Evolutionary conservation across 2,113 vertebrate species (phyloP), one percentile per base, ranked within the genome.

Genomic region (Nyctereutes procyonoides): DNA sequence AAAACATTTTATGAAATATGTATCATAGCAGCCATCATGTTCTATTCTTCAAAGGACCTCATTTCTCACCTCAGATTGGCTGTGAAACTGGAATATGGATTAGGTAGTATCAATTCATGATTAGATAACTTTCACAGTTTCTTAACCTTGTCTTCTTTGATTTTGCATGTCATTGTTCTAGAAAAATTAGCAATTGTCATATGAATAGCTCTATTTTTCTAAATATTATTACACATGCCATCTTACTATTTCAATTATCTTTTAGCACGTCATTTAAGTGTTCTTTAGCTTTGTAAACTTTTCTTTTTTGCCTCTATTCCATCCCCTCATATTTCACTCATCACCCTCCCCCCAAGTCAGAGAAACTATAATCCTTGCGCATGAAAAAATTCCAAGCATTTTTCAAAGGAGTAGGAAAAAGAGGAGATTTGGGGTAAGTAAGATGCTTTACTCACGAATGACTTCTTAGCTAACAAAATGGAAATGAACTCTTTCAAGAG

Each of bases 1-100:
- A 96, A 80, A 97, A 97, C 76, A 89, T 94, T 95, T 97, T 86
- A 94, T 97, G 92, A 4, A 97, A 77, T 86, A 74, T 96, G 73
- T 65, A 96, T 97, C 32, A 96, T 20, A 63, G 93, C 38, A 67
- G 82, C 58, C 19, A 55, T 80, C 74, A 63, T 76, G 53, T 77
- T 98, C 51, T 80, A 10, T 74, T 87, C 74, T 65, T 97, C 89
- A 58, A 1, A 5, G 16, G 60, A 12, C 26, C 86, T 74, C 32
- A n/a, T 67, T 93, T 76, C 86, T 60, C 51, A 60, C 56, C 80
- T 95, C 9, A n/a, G 67, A 74, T 43, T 88, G 80, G 11, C 56
- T 53, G 2, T 89, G 96, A 20, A 97, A 19, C 38, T 93, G 67
- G 26, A 97, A 80, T 0, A 0, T 86, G 71, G 93, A 93, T 67